phyloP scores from a whole-genome alignment of 1,140 invertebrate species.

The Calycopis cecrops region DNA sequence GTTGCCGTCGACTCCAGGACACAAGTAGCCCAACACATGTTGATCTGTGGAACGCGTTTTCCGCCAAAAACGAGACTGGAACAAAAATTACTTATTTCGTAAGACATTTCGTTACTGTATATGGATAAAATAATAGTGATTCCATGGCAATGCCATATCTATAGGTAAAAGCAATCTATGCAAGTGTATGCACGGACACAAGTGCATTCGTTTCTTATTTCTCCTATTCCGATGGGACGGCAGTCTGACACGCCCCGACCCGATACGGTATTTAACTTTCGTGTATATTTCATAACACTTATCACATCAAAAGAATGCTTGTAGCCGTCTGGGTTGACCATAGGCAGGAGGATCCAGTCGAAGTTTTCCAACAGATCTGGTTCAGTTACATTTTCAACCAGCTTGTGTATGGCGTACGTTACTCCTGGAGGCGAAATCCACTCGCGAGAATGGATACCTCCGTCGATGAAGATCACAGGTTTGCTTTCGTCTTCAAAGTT shows the following conservation, averaged over 20 bases:
- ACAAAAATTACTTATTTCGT: no score
- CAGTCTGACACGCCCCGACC: no score
- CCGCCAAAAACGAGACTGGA: conserved; percentile 75
- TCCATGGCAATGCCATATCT: no score
- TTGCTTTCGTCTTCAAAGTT: conserved; percentile 72
- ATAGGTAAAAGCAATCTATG: no score
- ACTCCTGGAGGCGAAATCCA: conserved; percentile 81
- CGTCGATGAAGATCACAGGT: conserved; percentile 74
- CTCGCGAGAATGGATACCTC: conserved; percentile 76
- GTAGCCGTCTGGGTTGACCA: no score
- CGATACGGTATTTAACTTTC: no score
- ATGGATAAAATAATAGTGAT: no score
- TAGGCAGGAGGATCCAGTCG: conserved; percentile 70
- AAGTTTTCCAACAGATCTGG: conserved; percentile 55
- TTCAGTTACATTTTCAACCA: conserved; percentile 77
- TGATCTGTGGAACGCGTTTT: conserved; percentile 73
- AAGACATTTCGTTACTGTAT: no score
- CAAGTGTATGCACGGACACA: no score
- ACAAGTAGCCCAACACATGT: conserved; percentile 34
- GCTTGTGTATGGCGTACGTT: conserved; percentile 79
- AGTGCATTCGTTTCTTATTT: no score
- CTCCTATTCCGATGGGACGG: no score
- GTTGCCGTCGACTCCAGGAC: conserved; percentile 78
- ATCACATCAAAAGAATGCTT: conserved; percentile 47
- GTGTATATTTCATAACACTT: no score